phyloP scores from a whole-genome alignment of 1,140 invertebrate genomes.

The Macrotrachela quadricornifera region DNA sequence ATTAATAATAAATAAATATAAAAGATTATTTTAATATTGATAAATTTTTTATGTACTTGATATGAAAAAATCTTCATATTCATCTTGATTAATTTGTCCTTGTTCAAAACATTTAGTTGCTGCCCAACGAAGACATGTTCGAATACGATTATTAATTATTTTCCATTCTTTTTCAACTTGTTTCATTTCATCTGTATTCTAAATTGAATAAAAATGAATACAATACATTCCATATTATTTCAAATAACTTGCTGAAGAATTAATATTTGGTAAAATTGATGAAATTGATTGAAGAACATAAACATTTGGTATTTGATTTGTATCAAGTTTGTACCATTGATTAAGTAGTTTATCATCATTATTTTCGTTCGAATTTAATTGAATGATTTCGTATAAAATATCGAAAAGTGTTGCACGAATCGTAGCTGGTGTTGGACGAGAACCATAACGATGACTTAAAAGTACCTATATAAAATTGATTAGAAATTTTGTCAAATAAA shows the following conservation, averaged over 20 bases:
- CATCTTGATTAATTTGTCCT: not conserved
- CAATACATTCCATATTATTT: too few species aligned
- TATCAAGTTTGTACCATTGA: too few species aligned
- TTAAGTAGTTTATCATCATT: too few species aligned
- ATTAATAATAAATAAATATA: not conserved
- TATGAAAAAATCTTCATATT: not conserved
- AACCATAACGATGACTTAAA: slow-evolving; percentile 22
- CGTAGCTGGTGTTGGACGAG: slow-evolving; percentile 36
- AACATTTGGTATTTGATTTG: slow-evolving; percentile 18
- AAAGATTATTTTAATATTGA: not conserved
- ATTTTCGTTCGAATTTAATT: too few species aligned
- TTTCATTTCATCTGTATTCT: too few species aligned
- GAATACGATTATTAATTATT: too few species aligned
- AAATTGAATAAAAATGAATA: too few species aligned
- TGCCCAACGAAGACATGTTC: not conserved
- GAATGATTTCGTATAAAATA: too few species aligned
- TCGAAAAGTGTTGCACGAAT: not conserved
- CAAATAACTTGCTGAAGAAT: too few species aligned
- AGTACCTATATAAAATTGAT: not conserved
- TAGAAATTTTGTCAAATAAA: too few species aligned
- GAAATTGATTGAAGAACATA: slow-evolving; percentile 13
- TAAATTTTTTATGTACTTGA: not conserved
- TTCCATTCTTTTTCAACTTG: too few species aligned
- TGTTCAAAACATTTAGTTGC: slow-evolving; percentile 5
- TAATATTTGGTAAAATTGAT: too few species aligned